Base-by-base conservation (phyloP, 2,888 invertebrate species). In the Orthosia cruda region DNA sequence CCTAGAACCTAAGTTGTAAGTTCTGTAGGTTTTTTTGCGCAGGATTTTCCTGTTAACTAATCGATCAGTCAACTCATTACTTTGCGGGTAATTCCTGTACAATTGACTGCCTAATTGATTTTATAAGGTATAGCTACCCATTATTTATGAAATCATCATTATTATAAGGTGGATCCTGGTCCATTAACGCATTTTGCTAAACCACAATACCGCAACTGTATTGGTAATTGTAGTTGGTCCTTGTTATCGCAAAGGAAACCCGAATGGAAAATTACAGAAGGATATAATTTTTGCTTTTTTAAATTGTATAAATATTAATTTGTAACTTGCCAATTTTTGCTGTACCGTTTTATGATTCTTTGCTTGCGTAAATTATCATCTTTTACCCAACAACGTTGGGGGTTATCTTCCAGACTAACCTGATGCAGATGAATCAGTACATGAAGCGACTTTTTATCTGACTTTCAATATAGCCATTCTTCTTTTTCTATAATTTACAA, bases 1-100 rank as follows among this genome's bases (percentile, higher is more conserved):
- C 16, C 11, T 45, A 62, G 3, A 16, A 55, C 23, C n/a, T n/a
- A 50, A 65, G 18, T 15, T 58, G 9, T 18, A 26, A 0, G 3
- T 57, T 64, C 58, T 18, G 4, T 50, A 26, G 12, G 45, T 66
- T 5, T 26, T 0, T 50, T 64, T 26, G 9, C 18, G 20, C n/a
- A 4, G 77, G 50, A 47, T 32, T 50, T 76, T 40, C 62, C 70
- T 16, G 20, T 4, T 16, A 75, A 58, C 20, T 18, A 52, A 74
- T 62, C 55, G 3, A n/a, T 63, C 12, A 3, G 45, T 47, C 20
- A 55, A 62, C 26, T 69, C 62, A 62, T 70, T 52, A 57, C 26
- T 55, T 62, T 23, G 45, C n/a, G 55, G 69, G 50, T n/a, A 76
- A 62, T 57, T 50, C 62, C 75, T 23, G 54, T 11, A 23, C 45